Percentiles rank a stretch among this genome's conserved stretches.
These are phyloP conservation scores for Melikaiella ostensackeni DNA, from an alignment of 2,888 invertebrate genomes.

Conservation along the genomic window DNA sequence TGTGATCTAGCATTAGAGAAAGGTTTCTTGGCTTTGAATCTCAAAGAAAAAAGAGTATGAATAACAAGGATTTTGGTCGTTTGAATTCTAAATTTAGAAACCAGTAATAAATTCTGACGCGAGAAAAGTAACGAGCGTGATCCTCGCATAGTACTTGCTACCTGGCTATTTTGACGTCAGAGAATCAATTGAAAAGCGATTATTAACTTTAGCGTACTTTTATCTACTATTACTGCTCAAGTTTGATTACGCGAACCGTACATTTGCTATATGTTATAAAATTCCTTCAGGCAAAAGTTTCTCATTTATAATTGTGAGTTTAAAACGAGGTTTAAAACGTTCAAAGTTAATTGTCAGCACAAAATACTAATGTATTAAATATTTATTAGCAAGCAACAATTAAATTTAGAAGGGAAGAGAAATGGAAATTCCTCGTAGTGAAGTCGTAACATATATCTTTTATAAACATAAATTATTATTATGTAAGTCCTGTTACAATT, in stretches of 20 bases:
- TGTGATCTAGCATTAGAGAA: neutral
- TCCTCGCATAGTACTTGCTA: neutral
- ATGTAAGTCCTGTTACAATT: constrained; percentile 18
- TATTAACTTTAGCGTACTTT: neutral
- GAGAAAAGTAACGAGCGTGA: neutral
- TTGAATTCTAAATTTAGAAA: neutral
- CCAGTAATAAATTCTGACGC: neutral
- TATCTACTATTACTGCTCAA: neutral
- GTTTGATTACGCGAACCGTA: neutral
- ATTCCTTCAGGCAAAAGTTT: neutral
- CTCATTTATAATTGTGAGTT: neutral
- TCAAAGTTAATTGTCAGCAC: neutral
- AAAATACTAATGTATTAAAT: neutral
- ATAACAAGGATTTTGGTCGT: neutral
- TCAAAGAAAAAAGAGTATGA: neutral
- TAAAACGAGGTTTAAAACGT: neutral
- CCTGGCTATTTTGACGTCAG: neutral
- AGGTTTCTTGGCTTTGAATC: neutral
- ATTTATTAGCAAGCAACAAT: constrained; percentile 4
- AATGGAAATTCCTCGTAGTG: neutral
- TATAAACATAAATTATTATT: constrained; percentile 31
- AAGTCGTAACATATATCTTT: constrained; percentile 23
- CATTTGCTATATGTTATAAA: neutral
- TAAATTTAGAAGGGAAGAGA: constrained; percentile 1
- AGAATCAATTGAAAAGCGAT: neutral